A percentile compares a stretch with the other conserved stretches of the same genome.
phyloP scores from a whole-genome alignment of 2,888 invertebrate genomes.

The Trichacis sp. region DNA sequence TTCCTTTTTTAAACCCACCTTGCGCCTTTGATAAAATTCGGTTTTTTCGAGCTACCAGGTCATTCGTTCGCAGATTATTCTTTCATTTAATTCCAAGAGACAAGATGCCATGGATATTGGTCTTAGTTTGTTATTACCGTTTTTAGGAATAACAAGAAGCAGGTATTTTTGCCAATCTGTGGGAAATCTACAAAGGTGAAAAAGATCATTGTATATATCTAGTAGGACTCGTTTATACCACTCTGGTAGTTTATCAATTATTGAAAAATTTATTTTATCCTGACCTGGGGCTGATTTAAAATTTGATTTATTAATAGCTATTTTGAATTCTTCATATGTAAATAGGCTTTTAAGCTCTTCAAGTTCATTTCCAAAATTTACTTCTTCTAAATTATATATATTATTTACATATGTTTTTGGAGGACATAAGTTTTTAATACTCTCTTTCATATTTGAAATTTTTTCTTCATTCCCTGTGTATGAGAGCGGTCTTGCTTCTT shows the following conservation, averaged over 20 bases:
- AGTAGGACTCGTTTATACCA: conserved; percentile 13
- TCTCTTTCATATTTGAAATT: conserved; percentile 1
- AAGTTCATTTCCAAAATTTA: too few relatives aligned
- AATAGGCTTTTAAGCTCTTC: not conserved
- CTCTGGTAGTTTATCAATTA: conserved; percentile 12
- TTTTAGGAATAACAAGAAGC: conserved; percentile 17
- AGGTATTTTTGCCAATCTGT: conserved; percentile 12
- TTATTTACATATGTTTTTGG: not conserved
- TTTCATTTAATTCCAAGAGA: conserved; percentile 17
- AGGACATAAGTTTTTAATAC: conserved; percentile 5
- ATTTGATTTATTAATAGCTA: conserved; percentile 1
- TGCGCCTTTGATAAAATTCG: not conserved
- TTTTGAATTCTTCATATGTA: conserved; percentile 9
- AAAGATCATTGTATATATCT: conserved; percentile 9
- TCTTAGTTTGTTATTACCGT: conserved; percentile 1
- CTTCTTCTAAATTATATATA: too few relatives aligned
- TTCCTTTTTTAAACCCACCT: conserved; percentile 25
- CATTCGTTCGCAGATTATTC: conserved; percentile 4
- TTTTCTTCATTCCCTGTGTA: conserved; percentile 8
- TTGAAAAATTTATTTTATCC: conserved; percentile 20
- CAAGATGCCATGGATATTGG: conserved; percentile 24
- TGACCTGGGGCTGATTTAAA: conserved; percentile 16
- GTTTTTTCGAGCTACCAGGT: conserved; percentile 9
- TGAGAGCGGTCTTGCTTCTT: not conserved
- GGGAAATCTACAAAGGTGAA: conserved; percentile 7